Evolutionary conservation across 2,888 invertebrate genomes (phyloP).

Genomic region (Drosophila paranaensis): DNA sequence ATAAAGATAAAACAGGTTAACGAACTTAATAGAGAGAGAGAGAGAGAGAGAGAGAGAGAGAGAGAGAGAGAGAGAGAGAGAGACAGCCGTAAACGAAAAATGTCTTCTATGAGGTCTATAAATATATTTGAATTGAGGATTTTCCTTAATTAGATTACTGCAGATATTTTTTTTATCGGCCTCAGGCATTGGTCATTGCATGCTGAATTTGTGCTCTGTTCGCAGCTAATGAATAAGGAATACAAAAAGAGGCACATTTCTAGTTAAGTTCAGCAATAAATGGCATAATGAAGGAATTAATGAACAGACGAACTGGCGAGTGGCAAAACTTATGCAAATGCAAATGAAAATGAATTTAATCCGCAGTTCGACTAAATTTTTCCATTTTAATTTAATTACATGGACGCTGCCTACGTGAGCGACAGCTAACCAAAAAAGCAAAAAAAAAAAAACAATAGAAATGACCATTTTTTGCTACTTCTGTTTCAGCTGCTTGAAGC

Average conservation of each 20-base stretch:
- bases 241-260: conserved; percentile 61
- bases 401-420: conserved; percentile 83
- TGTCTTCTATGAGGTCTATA: background rate
- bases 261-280: conserved; percentile 68
- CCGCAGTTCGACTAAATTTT: conserved; percentile 84
- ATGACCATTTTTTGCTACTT: conserved; percentile 52
- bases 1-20: background rate
- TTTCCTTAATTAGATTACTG: conserved; percentile 33
- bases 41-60: too few relatives aligned
- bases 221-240: conserved; percentile 27
- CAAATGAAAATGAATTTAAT: conserved; percentile 85
- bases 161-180: background rate
- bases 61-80: too few relatives aligned
- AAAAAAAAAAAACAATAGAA: conserved; percentile 13
- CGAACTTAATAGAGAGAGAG: background rate
- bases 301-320: conserved; percentile 56
- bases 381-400: conserved; percentile 85
- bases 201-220: conserved; percentile 6
- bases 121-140: conserved; percentile 5
- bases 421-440: conserved; percentile 73
- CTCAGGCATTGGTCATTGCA: conserved; percentile 27
- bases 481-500: background rate
- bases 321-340: conserved; percentile 83
- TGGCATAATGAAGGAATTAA: conserved; percentile 76
- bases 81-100: background rate